Percentiles rank a stretch among this genome's conserved stretches.
Evolutionary conservation across 2,113 vertebrate genomes (phyloP).

Genomic region (Eulemur rufifrons): DNA sequence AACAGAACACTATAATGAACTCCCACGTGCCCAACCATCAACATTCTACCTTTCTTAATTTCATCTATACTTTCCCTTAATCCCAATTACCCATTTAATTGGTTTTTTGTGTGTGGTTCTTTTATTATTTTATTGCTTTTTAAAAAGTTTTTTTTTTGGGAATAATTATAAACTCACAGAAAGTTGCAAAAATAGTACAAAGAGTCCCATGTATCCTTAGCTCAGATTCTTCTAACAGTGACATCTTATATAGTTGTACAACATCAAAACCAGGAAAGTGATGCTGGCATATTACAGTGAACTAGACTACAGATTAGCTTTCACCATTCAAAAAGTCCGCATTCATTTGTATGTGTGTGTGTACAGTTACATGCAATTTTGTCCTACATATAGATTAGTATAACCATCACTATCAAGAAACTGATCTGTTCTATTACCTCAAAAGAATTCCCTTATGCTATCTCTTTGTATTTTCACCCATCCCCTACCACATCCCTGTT

Average conservation of each 20-base stretch:
- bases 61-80: neutral
- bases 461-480: neutral
- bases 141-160: neutral
- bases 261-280: neutral
- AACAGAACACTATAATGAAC: neutral
- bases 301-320: neutral
- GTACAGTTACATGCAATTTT: neutral
- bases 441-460: neutral
- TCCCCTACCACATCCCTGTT: no score
- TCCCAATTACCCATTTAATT: neutral
- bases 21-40: no score
- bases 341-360: neutral
- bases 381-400: neutral
- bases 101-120: neutral
- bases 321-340: neutral
- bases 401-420: neutral
- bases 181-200: neutral
- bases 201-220: neutral
- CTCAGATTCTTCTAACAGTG: neutral
- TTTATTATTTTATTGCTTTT: neutral
- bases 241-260: neutral
- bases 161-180: neutral
- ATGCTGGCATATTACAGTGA: neutral
- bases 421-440: neutral
- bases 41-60: neutral